Evolutionary conservation across 2,113 vertebrate species (phyloP).

Genomic region (Arizona elegans): DNA sequence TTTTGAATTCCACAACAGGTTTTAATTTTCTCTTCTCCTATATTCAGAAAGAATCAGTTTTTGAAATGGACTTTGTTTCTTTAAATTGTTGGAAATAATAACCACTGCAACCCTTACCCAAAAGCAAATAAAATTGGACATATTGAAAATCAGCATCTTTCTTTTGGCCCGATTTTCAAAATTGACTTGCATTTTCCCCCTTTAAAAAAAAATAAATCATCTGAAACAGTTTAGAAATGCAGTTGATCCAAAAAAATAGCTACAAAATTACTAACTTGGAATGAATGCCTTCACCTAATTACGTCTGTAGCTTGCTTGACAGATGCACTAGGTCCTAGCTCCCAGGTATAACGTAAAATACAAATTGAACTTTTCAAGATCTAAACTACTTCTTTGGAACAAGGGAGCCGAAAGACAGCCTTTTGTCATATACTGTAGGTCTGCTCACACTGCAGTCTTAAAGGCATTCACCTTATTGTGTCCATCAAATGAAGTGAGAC

Average conservation of each 20-base stretch:
- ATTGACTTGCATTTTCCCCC: background rate
- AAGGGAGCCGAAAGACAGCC: background rate
- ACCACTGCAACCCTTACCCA: background rate
- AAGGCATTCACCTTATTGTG: background rate
- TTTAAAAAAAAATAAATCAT: background rate
- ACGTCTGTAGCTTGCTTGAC: background rate
- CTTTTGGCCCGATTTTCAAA: background rate
- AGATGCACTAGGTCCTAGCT: background rate
- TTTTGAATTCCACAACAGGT: background rate
- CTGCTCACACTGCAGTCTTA: background rate
- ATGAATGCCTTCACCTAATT: background rate
- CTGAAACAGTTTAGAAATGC: background rate
- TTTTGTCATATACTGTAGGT: background rate
- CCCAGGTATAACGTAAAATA: background rate
- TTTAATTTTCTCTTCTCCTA: conserved; percentile 1
- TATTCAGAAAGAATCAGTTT: background rate
- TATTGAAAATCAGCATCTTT: background rate
- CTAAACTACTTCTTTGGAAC: background rate
- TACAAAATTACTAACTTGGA: background rate
- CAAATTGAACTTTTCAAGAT: background rate
- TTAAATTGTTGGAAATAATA: conserved; percentile 3
- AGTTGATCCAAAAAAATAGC: background rate
- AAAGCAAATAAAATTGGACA: background rate
- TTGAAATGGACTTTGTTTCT: conserved; percentile 8
- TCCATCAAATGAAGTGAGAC: background rate